Conservation (phyloP, 2,113 vertebrate species). For the Pomatorhinus ruficollis region DNA sequence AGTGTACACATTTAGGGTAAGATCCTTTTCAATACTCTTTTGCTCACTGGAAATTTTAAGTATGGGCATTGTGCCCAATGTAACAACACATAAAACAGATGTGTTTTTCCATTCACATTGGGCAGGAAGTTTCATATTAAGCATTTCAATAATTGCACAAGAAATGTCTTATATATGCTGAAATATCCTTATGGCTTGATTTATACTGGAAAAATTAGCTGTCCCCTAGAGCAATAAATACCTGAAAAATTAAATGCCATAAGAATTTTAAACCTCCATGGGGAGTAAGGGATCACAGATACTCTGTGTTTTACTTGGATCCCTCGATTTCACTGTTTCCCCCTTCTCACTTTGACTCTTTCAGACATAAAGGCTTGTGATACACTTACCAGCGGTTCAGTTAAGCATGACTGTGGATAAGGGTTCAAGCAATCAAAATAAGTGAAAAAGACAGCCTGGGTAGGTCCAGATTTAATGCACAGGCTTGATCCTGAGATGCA, state of each 20-base stretch:
- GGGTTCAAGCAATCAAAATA: not conserved
- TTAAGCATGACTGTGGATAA: not conserved
- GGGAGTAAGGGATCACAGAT: conserved; percentile 50
- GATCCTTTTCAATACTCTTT: conserved; percentile 57
- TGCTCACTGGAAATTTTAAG: conserved; percentile 72
- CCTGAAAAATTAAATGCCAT: conserved; percentile 60
- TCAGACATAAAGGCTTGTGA: not conserved
- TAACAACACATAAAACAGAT: conserved; percentile 77
- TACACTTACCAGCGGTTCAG: not conserved
- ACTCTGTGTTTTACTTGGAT: conserved; percentile 61
- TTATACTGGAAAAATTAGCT: conserved; percentile 61
- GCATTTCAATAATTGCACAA: conserved; percentile 69
- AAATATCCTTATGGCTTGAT: conserved; percentile 63
- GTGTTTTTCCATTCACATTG: conserved; percentile 74
- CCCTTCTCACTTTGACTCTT: not conserved
- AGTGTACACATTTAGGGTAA: conserved; percentile 43
- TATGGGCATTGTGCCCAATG: conserved; percentile 69
- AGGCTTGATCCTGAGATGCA: not conserved
- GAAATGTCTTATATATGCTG: conserved; percentile 66
- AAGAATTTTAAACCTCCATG: conserved; percentile 40
- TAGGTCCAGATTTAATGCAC: not conserved
- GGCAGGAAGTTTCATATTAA: conserved; percentile 76
- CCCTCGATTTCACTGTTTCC: conserved; percentile 24
- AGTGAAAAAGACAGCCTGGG: not conserved
- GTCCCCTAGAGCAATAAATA: conserved; percentile 62